Conservation (phyloP, 2,113 vertebrate species). For the Oreocharis arfaki region DNA sequence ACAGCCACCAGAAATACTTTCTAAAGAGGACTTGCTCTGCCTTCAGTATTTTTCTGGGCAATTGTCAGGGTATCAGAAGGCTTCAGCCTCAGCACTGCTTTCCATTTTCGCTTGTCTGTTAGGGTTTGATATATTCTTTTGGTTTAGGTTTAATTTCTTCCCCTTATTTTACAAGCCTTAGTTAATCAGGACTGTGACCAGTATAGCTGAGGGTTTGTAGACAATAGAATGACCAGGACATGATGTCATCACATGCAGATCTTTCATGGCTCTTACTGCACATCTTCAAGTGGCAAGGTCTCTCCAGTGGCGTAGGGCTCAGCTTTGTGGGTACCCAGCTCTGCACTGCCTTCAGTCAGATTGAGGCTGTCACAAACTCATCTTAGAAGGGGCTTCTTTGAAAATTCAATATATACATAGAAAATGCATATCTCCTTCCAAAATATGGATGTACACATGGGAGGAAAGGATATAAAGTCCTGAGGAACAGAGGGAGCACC, state of each 20-base stretch:
- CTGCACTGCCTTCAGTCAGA: not conserved
- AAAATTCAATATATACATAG: not conserved
- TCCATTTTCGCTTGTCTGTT: not conserved
- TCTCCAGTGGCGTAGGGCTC: not conserved
- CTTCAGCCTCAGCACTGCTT: not conserved
- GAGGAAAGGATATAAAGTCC: not conserved
- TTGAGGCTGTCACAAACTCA: not conserved
- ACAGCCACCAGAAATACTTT: not conserved
- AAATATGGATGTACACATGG: not conserved
- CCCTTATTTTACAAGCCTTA: not conserved
- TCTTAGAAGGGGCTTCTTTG: not conserved
- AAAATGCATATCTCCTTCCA: not conserved
- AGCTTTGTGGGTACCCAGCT: not conserved
- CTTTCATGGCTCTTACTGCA: not conserved
- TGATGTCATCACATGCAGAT: not conserved
- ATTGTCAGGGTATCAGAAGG: not conserved
- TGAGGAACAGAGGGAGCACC: not conserved
- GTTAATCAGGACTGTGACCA: not conserved
- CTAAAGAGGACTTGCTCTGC: not conserved
- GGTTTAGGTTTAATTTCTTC: not conserved
- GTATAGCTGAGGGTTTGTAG: not conserved
- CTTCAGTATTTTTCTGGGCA: not conserved
- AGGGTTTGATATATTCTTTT: too few species aligned
- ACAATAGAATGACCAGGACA: not conserved
- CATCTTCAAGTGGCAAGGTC: not conserved